Conservation (phyloP, 2,888 invertebrate genomes). For the Chalcis sispes region DNA sequence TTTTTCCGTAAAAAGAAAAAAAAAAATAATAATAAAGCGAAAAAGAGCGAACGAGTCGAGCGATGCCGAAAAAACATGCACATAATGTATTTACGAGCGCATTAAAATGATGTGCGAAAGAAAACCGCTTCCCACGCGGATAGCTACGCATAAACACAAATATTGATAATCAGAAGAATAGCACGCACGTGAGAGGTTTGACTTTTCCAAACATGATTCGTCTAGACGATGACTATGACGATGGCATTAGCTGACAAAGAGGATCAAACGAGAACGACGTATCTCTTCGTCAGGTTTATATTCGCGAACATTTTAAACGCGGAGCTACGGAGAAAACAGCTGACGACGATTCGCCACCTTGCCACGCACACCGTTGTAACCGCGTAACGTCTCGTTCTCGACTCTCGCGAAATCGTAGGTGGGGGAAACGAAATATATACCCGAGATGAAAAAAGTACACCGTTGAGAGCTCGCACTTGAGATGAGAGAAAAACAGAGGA, state of each 20-base stretch:
- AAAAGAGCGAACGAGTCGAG: no score
- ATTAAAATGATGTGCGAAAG: no score
- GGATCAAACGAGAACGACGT: no score
- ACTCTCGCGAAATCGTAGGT: no score
- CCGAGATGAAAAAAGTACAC: neutral
- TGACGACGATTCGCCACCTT: slow-evolving; percentile 1
- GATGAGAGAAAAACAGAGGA: neutral
- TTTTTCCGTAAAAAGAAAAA: no score
- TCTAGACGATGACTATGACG: neutral
- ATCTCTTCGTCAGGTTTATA: no score
- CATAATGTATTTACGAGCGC: no score
- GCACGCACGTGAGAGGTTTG: neutral
- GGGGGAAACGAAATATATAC: neutral
- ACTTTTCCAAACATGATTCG: neutral
- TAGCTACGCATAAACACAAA: neutral
- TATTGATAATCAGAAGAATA: slow-evolving; percentile 4
- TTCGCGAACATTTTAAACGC: neutral
- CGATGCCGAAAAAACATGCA: no score
- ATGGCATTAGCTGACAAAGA: neutral
- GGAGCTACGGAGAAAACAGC: neutral
- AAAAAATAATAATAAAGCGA: no score
- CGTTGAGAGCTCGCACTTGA: neutral
- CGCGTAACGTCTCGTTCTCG: neutral
- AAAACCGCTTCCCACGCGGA: neutral
- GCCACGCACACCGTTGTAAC: neutral